phyloP scores from a whole-genome alignment of 2,797 vertebrate species.

The Oreonectes daqikongensis region DNA sequence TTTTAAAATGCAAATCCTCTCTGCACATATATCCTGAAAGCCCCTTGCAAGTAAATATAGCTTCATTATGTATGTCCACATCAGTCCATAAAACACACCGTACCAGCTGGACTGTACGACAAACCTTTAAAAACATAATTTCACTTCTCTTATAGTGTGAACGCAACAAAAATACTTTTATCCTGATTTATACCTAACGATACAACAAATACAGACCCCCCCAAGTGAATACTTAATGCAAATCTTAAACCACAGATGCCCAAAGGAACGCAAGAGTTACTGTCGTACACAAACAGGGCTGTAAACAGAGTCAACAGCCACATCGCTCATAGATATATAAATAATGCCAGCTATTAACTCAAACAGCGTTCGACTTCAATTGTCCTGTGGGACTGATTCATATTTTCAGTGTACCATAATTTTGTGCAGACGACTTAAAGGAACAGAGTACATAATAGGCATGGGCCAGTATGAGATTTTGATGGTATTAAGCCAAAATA shows the following conservation, averaged over 20 bases:
- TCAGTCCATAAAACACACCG: conserved; percentile 24
- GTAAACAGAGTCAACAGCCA: conserved; percentile 32
- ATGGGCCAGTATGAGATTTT: too few relatives aligned
- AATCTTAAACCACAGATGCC: conserved; percentile 37
- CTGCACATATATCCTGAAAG: conserved; percentile 9
- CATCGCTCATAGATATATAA: conserved; percentile 17
- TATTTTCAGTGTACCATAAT: neutral
- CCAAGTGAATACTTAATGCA: conserved; percentile 41
- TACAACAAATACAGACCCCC: conserved; percentile 35
- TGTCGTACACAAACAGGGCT: conserved; percentile 3
- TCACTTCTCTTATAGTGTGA: conserved; percentile 8
- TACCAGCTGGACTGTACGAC: neutral
- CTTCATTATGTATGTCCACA: conserved; percentile 9
- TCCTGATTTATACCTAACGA: conserved; percentile 4
- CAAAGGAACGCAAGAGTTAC: conserved; percentile 29
- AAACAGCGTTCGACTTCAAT: conserved; percentile 22
- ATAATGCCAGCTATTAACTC: conserved; percentile 29
- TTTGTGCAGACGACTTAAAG: neutral
- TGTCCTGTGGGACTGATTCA: conserved; percentile 15
- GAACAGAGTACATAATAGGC: neutral
- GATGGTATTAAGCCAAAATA: too few relatives aligned
- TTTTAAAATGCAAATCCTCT: neutral
- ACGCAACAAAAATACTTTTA: conserved; percentile 9
- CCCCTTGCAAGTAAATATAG: conserved; percentile 18
- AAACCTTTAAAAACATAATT: neutral